A percentile compares a stretch with the other conserved stretches of the same genome.
Conservation (phyloP, 2,888 invertebrate species). For the Eupithecia subfuscata region DNA sequence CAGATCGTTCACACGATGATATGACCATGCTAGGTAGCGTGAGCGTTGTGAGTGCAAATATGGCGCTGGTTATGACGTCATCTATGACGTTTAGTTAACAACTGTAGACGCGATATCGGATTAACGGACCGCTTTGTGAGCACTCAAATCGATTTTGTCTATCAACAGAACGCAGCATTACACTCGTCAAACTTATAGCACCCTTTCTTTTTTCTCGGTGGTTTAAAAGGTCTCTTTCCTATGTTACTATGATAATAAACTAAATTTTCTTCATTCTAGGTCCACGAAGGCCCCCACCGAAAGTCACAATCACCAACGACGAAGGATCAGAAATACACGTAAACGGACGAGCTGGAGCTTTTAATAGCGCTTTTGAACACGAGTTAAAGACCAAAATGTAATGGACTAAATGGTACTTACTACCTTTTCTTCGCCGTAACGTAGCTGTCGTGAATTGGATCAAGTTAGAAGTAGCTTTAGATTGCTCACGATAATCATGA, state of each 20-base stretch:
- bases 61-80: too few relatives aligned
- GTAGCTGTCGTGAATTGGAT: neutral
- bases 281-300: constrained; percentile 34
- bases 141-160: too few relatives aligned
- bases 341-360: constrained; percentile 14
- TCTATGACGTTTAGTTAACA: too few relatives aligned
- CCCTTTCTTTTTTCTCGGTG: too few relatives aligned
- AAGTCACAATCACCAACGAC: neutral
- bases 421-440: neutral
- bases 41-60: too few relatives aligned
- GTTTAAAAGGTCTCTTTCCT: too few relatives aligned
- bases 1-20: too few relatives aligned
- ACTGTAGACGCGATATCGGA: too few relatives aligned
- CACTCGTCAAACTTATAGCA: too few relatives aligned
- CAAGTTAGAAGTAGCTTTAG: neutral
- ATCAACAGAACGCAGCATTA: too few relatives aligned
- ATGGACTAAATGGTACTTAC: neutral
- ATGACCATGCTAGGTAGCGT: too few relatives aligned
- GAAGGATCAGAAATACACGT: neutral
- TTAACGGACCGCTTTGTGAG: too few relatives aligned
- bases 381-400: constrained; percentile 7
- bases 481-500: neutral
- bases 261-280: constrained; percentile 28
- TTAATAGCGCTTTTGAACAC: constrained; percentile 30
- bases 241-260: neutral